phyloP scores from a whole-genome alignment of 2,888 invertebrate species.

The Lochmaea capreae region DNA sequence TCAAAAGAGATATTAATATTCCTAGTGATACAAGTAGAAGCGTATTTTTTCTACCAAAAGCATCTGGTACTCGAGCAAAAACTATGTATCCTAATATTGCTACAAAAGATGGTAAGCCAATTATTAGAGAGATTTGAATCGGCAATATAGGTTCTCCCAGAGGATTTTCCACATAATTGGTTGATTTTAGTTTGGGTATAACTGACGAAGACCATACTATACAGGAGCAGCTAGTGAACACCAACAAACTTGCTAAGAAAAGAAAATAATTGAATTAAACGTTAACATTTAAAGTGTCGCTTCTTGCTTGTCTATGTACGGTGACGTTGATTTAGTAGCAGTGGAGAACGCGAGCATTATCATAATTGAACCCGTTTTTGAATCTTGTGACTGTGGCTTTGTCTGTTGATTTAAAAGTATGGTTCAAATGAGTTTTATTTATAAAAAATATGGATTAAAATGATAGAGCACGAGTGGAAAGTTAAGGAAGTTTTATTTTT shows the following conservation, averaged over 20 bases:
- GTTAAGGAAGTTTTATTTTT: no score
- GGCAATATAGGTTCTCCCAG: conserved; percentile 53
- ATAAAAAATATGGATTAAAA: no score
- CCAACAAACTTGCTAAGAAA: conserved; percentile 62
- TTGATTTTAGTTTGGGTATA: conserved; percentile 39
- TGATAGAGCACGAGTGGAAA: no score
- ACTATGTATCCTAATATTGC: conserved; percentile 41
- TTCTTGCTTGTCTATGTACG: no score
- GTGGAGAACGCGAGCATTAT: no score
- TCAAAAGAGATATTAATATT: conserved; percentile 67
- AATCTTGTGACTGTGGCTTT: no score
- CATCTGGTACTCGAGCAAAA: conserved; percentile 35
- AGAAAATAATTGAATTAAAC: neutral
- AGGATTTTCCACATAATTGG: conserved; percentile 52
- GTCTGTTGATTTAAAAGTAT: no score
- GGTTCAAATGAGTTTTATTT: no score
- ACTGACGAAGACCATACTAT: conserved; percentile 63
- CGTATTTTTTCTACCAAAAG: conserved; percentile 73
- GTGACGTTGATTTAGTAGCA: no score
- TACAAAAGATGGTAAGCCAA: conserved; percentile 34
- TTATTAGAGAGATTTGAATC: neutral
- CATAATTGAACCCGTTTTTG: no score
- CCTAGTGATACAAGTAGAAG: conserved; percentile 73
- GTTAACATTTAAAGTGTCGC: neutral
- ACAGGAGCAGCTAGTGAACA: conserved; percentile 61